Conservation (phyloP, 2,797 vertebrate species). For the Pterois miles region DNA sequence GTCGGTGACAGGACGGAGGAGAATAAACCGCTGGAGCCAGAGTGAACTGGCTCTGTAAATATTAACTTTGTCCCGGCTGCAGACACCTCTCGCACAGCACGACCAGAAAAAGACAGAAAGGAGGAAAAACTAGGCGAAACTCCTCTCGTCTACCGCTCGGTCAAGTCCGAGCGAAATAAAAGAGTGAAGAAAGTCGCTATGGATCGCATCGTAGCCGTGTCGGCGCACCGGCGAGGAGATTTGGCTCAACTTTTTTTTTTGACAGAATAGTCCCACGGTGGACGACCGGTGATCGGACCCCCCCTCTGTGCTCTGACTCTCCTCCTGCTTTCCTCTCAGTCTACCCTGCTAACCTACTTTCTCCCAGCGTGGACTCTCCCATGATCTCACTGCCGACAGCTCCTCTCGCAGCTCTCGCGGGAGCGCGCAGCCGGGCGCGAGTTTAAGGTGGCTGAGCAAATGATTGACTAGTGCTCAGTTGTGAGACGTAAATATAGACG, state of each 20-base stretch:
- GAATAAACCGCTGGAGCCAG: conserved; percentile 43
- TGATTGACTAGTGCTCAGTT: background rate
- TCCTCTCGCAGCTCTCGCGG: conserved; percentile 71
- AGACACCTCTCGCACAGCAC: conserved; percentile 30
- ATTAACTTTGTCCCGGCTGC: conserved; percentile 60
- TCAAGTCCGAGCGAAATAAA: conserved; percentile 64
- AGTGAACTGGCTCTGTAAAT: conserved; percentile 50
- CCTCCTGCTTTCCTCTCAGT: conserved; percentile 77
- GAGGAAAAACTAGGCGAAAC: conserved; percentile 33
- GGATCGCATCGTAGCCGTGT: conserved; percentile 65
- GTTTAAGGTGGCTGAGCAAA: conserved; percentile 75
- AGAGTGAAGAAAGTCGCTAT: conserved; percentile 51
- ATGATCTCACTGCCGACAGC: conserved; percentile 83
- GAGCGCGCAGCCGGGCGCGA: conserved; percentile 75
- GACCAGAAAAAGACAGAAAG: background rate
- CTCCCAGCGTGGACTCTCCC: conserved; percentile 86
- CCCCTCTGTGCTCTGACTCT: conserved; percentile 63
- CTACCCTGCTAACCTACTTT: conserved; percentile 87
- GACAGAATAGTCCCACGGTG: conserved; percentile 70
- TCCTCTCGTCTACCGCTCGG: conserved; percentile 63
- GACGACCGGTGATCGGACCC: conserved; percentile 56
- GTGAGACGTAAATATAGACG: background rate
- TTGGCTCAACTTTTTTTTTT: conserved; percentile 48
- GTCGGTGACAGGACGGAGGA: conserved; percentile 32
- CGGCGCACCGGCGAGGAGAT: conserved; percentile 18